Evolutionary conservation across 2,888 invertebrate species (phyloP).

Genomic region (Ypsolopha scabrella): DNA sequence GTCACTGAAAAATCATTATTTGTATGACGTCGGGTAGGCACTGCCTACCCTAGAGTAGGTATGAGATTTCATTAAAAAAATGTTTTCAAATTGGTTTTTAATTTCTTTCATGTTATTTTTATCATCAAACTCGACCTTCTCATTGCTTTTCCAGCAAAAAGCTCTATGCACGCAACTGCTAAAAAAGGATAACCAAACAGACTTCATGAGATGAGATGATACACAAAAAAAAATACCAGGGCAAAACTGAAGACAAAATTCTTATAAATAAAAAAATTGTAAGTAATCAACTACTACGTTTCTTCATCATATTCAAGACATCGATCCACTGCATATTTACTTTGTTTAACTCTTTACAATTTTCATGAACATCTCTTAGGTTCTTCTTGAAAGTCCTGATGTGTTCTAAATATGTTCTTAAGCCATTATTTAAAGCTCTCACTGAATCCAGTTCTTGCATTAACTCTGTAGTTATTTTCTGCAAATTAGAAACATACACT

Average conservation of each 20-base stretch:
- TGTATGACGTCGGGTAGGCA: too few relatives aligned
- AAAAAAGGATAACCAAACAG: too few relatives aligned
- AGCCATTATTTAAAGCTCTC: conserved; percentile 31
- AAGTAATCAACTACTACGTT: neutral
- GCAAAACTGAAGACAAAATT: neutral
- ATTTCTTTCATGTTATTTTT: too few relatives aligned
- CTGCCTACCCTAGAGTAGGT: too few relatives aligned
- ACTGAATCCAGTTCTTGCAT: conserved; percentile 41
- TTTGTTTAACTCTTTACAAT: conserved; percentile 34
- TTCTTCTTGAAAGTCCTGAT: conserved; percentile 33
- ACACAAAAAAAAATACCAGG: too few relatives aligned
- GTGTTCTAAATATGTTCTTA: conserved; percentile 35
- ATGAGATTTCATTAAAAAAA: too few relatives aligned
- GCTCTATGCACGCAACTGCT: too few relatives aligned
- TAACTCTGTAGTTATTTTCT: conserved; percentile 32
- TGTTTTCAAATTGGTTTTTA: too few relatives aligned
- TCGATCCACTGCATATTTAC: conserved; percentile 44
- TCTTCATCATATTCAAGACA: conserved; percentile 17
- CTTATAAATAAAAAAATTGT: neutral
- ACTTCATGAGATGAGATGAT: too few relatives aligned
- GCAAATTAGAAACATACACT: conserved; percentile 14
- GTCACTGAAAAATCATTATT: too few relatives aligned
- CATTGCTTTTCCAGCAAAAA: too few relatives aligned
- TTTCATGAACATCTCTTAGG: conserved; percentile 28
- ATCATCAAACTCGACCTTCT: too few relatives aligned